These are phyloP conservation scores for Odontophorus gujanensis DNA, from an alignment of 2,113 vertebrate species.

Conservation along the genomic window DNA sequence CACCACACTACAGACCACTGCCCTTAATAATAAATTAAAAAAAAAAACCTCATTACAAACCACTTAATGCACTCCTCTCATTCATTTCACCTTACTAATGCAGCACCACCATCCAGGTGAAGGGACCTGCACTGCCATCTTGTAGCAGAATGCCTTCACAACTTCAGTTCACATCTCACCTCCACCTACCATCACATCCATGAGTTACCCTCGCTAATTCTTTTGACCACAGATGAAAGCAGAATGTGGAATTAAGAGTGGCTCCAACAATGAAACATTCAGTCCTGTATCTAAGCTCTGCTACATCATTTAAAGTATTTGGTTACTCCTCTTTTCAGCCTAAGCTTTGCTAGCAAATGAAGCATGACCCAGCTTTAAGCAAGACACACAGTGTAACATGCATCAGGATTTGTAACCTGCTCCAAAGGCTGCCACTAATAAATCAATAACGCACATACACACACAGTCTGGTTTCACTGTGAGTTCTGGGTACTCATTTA, in stretches of 20 bases:
- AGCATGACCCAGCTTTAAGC: constrained; percentile 10
- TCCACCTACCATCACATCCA: not conserved
- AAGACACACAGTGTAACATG: not conserved
- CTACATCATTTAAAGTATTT: constrained; percentile 5
- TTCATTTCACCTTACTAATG: not conserved
- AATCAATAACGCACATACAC: constrained; percentile 23
- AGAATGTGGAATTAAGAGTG: not conserved
- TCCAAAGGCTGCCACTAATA: constrained; percentile 4
- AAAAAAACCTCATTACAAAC: too few relatives aligned
- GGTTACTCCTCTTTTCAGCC: not conserved
- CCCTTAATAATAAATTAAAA: not conserved
- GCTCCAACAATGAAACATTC: not conserved
- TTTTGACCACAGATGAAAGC: not conserved
- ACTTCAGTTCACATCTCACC: not conserved
- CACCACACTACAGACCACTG: not conserved
- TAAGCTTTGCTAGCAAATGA: constrained; percentile 12
- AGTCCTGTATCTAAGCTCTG: not conserved
- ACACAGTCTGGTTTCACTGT: not conserved
- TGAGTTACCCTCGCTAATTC: not conserved
- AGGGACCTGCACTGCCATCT: not conserved
- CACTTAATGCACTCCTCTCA: not conserved
- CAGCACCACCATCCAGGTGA: not conserved
- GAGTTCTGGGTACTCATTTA: not conserved
- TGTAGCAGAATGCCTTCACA: not conserved
- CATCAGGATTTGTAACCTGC: constrained; percentile 29